Base-by-base conservation (phyloP, 2,797 vertebrate genomes). In the Picus viridis region DNA sequence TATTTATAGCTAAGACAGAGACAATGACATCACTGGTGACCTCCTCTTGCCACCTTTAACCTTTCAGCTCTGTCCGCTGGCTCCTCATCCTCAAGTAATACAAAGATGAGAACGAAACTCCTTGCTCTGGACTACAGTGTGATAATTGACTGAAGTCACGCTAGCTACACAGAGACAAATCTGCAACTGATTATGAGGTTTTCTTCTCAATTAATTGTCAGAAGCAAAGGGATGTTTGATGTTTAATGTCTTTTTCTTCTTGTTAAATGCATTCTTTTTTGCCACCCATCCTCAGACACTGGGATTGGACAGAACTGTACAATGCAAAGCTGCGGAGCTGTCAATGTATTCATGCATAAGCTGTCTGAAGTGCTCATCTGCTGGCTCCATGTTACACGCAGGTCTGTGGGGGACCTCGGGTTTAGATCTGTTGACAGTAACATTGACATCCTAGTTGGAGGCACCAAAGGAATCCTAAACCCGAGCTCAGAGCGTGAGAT, bases 191-290 rank as follows among this genome's bases (percentile, higher is more conserved):
- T 94, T 95, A 90, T 67, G 90, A 86, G 93, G 78, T 84, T 95
- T 96, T 96, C 74, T 96, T 96, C 92, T 49, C 93, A 86, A 88
- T 94, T 96, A 97, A 95, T 97, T 91, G 74, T 96, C 93, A 96
- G 95, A 95, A 96, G 95, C 92, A 95, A 92, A 95, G 87, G 62
- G 53, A 41, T 13, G 88, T 95, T 97, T 96, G 93, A 95, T 93
- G 79, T 95, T 89, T 82, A 80, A 93, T 65, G 88, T 80, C 45
- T 63, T 81, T 93, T 80, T 86, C 90, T 95, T 95, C 41, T 96
- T 62, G 75, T 90, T 95, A 91, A 95, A 90, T 18, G 43, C 36
- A 8, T 86, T 89, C 58, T 67, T 65, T 65, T 83, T 83, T 79
- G 87, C 83, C 89, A 83, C 88, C 86, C 56, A 4, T 85, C 90